Base-by-base conservation (phyloP, 2,797 vertebrate species). In the Scomberomorus guttatus region DNA sequence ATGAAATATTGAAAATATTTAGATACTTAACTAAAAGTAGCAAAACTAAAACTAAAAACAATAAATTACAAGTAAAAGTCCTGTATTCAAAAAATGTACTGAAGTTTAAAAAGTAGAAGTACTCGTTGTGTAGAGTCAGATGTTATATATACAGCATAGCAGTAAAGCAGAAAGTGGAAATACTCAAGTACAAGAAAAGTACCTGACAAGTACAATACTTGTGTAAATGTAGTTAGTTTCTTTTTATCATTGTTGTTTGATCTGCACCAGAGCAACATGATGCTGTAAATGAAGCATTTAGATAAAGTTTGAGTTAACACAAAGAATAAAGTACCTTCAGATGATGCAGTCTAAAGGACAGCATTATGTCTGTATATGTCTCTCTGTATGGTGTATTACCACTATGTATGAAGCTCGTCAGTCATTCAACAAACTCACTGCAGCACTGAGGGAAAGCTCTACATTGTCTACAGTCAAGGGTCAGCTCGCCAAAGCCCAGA, bases 391-490 rank as follows among this genome's bases (percentile, higher is more conserved):
- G 15, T 44, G 42, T 52, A 3, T 44, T 9, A 46, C 25, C 51
- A 25, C 12, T 13, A 18, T 1, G 2, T 5, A 27, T 20, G 18
- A 75, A 46, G 6, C n/a, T 14, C 5, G 27, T 24, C 37, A 24
- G 50, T 29, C 24, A 9, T n/a, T 24, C 15, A 42, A 46, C 58
- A 29, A 14, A 10, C 58, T 71, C 46, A 25, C 7, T 48, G 66
- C 27, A 63, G 61, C 54, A 29, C 62, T 37, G 57, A 78, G 18
- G 37, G 51, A 62, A 18, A 48, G 39, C 25, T 75, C 68, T 10
- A n/a, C 17, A 29, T 48, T 50, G 59, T 66, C 75, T 50, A 67
- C 69, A 80, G 76, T 81, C 77, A 84, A 68, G 75, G 87, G 82
- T 88, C 81, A 48, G 17, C 46, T 50, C 17, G 2, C 44, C 44